These are phyloP conservation scores for Myripristis murdjan DNA, from an alignment of 2,797 vertebrate genomes.

Conservation along the genomic window DNA sequence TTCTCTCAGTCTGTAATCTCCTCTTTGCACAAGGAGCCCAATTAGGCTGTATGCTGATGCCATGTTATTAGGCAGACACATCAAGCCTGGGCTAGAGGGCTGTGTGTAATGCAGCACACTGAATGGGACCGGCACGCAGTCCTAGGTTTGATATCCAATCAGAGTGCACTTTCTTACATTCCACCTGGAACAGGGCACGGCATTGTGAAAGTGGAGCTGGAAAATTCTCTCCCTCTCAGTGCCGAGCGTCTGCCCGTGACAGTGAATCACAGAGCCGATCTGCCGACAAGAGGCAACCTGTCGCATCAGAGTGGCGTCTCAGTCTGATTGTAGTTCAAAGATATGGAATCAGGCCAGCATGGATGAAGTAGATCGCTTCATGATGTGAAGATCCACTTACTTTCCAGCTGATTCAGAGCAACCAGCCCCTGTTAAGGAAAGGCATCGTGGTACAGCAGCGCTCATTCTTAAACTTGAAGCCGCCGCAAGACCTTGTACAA, in stretches of 20 bases:
- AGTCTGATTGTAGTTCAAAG: slow-evolving; percentile 3
- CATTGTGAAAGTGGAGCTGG: slow-evolving; percentile 25
- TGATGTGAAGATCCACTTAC: slow-evolving; percentile 29
- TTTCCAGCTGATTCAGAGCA: slow-evolving; percentile 17
- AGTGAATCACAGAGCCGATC: slow-evolving; percentile 40
- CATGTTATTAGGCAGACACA: slow-evolving; percentile 65
- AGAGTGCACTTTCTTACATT: slow-evolving; percentile 47
- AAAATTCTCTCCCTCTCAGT: background rate
- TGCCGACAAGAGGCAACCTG: slow-evolving; percentile 2
- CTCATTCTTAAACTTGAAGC: background rate
- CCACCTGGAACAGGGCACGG: slow-evolving; percentile 25
- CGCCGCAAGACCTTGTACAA: background rate
- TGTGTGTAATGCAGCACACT: slow-evolving; percentile 28
- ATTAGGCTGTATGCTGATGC: slow-evolving; percentile 70
- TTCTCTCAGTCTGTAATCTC: slow-evolving; percentile 73
- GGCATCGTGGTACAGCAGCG: background rate
- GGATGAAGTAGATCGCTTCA: slow-evolving; percentile 29
- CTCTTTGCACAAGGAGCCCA: slow-evolving; percentile 69
- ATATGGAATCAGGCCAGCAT: slow-evolving; percentile 36
- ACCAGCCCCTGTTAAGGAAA: slow-evolving; percentile 9
- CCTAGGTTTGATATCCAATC: slow-evolving; percentile 1
- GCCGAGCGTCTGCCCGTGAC: slow-evolving; percentile 38
- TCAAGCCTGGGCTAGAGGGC: slow-evolving; percentile 61
- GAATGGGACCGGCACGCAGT: slow-evolving; percentile 1
- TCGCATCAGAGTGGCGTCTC: background rate